These are phyloP conservation scores for Saccopteryx leptura DNA, from an alignment of 2,113 vertebrate species.

Conservation along the genomic window DNA sequence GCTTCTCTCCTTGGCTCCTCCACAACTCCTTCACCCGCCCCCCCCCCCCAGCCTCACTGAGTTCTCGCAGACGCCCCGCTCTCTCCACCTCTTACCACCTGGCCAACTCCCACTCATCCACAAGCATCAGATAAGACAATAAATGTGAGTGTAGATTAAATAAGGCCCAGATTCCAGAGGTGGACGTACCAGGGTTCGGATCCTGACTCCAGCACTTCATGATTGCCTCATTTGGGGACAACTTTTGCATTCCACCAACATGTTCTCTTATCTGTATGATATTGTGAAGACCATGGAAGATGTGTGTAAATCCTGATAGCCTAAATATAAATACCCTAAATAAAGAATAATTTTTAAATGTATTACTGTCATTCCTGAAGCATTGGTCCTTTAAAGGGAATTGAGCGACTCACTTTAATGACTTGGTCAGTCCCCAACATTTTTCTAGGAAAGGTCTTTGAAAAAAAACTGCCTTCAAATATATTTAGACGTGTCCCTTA, in stretches of 20 bases:
- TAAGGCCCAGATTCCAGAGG: not conserved
- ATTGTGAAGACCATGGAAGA: no score
- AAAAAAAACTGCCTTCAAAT: not conserved
- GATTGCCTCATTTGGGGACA: not conserved
- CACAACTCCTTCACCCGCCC: fast-evolving
- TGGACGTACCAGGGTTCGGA: fast-evolving
- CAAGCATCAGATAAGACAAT: fast-evolving
- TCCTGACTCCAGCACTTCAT: fast-evolving
- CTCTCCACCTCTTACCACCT: not conserved
- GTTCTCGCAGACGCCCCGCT: not conserved
- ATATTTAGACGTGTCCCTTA: no score
- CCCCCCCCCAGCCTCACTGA: not conserved
- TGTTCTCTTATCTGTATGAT: not conserved
- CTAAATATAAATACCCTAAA: not conserved
- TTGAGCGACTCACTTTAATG: not conserved
- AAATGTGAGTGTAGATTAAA: fast-evolving
- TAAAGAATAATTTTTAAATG: not conserved
- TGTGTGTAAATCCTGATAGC: not conserved
- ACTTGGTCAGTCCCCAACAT: no score
- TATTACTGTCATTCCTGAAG: no score
- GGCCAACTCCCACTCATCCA: fast-evolving
- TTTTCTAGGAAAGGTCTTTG: not conserved
- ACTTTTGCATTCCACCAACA: not conserved
- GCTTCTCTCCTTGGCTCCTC: not conserved
- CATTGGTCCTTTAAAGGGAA: not conserved